phyloP scores from a whole-genome alignment of 64 coral and sea anemone genomes.

The Montipora efflorescens region DNA sequence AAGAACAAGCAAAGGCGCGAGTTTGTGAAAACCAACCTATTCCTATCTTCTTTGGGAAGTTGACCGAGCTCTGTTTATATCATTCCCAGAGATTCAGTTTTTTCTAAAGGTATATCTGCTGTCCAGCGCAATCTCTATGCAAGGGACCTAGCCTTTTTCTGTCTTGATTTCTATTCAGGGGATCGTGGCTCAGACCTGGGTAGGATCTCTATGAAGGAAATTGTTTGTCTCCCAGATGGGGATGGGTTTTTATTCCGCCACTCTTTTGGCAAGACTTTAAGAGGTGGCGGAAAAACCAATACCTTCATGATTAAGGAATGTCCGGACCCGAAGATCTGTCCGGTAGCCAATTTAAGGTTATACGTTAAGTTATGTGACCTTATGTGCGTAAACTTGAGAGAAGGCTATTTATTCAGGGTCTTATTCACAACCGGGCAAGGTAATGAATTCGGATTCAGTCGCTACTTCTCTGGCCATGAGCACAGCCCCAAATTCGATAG shows the following conservation, averaged over 20 bases:
- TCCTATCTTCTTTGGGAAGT: slow-evolving; percentile 38
- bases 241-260: too few relatives aligned
- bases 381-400: not conserved
- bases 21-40: slow-evolving; percentile 26
- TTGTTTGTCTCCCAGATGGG: not conserved
- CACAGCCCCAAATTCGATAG: not conserved
- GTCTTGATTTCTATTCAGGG: slow-evolving; percentile 35
- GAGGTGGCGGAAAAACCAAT: too few relatives aligned
- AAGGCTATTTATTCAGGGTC: not conserved
- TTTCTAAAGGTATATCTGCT: not conserved
- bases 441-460: slow-evolving; percentile 15
- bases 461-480: slow-evolving; percentile 1
- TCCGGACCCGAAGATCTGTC: too few relatives aligned
- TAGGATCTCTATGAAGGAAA: slow-evolving; percentile 1
- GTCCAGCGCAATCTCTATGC: slow-evolving; percentile 10
- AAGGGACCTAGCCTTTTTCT: slow-evolving; percentile 42
- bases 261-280: too few relatives aligned
- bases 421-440: slow-evolving; percentile 27
- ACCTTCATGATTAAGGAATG: too few relatives aligned
- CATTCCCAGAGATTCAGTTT: not conserved
- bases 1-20: slow-evolving; percentile 19
- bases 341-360: too few relatives aligned
- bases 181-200: slow-evolving; percentile 45
- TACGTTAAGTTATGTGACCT: too few relatives aligned
- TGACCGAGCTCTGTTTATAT: slow-evolving; percentile 1